These are phyloP conservation scores for Tridacna crocea DNA, from an alignment of 2,888 invertebrate genomes.

Conservation along the genomic window DNA sequence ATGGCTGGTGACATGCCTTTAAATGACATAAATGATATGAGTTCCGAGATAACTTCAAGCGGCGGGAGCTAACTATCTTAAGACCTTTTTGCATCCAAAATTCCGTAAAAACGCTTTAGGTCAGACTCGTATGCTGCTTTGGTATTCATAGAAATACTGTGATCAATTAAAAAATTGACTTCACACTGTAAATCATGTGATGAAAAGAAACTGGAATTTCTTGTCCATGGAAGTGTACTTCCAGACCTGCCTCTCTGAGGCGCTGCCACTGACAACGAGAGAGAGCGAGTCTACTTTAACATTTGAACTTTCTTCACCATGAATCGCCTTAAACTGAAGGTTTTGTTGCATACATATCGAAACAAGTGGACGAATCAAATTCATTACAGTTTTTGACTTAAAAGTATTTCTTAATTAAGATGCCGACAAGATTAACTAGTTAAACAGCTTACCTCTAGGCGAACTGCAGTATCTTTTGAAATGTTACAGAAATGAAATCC, in stretches of 20 bases:
- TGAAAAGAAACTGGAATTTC: neutral
- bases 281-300: neutral
- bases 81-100: neutral
- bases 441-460: neutral
- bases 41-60: too few relatives aligned
- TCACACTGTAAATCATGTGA: neutral
- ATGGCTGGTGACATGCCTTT: too few relatives aligned
- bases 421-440: neutral
- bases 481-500: slow-evolving; percentile 7
- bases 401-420: neutral
- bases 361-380: neutral
- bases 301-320: neutral
- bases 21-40: too few relatives aligned
- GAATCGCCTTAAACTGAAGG: neutral
- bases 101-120: neutral
- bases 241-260: neutral
- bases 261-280: neutral
- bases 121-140: neutral
- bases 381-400: neutral
- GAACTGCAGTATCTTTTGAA: neutral
- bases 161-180: neutral
- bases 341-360: neutral
- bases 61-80: neutral
- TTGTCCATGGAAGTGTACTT: neutral
- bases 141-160: neutral